Base-by-base conservation (phyloP, 2,797 vertebrate genomes). In the Darevskia mixta region DNA sequence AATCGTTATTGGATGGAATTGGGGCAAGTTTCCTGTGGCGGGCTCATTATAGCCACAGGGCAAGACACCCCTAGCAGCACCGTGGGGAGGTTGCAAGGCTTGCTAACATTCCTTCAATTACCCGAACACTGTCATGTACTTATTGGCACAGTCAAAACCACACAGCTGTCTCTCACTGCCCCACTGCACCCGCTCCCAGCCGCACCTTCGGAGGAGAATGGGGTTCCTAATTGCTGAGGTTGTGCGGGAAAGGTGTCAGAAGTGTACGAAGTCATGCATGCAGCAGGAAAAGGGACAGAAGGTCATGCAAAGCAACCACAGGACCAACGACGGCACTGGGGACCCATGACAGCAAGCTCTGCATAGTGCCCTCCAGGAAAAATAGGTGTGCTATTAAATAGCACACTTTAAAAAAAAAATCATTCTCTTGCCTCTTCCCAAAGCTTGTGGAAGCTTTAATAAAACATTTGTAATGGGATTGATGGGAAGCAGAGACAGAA, bases 1-100 rank as follows among this genome's bases (percentile, higher is more conserved):
- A 72, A 3, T n/a, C 76, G 75, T 71, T 29, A 7, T 0, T 67
- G 43, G 8, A 1, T 13, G 20, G 0, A 0, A 55, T 61, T 0
- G 41, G 38, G 55, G 58, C 38, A 35, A 1, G 4, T 3, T 76
- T 27, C 83, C 86, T 73, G 38, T 58, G 2, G 82, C 61, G 45
- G 76, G 45, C 71, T 67, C 1, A 0, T 64, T 79, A 83, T 18
- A 0, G 0, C 41, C 77, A 23, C 9, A 7, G 87, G 75, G 29
- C 61, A 49, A 69, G 69, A 2, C 85, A 91, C 11, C 41, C 3
- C 38, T 77, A 11, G 1, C 25, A 18, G 79, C 85, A 67, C 11
- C 1, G 1, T 17, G 75, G 67, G 87, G 55, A 92, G 61, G 20
- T 72, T 1, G 0, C 1, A 0, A 10, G 75, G 66, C 15, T 55